Base-by-base conservation (phyloP, 2,888 invertebrate genomes). In the Drosophila eohydei region DNA sequence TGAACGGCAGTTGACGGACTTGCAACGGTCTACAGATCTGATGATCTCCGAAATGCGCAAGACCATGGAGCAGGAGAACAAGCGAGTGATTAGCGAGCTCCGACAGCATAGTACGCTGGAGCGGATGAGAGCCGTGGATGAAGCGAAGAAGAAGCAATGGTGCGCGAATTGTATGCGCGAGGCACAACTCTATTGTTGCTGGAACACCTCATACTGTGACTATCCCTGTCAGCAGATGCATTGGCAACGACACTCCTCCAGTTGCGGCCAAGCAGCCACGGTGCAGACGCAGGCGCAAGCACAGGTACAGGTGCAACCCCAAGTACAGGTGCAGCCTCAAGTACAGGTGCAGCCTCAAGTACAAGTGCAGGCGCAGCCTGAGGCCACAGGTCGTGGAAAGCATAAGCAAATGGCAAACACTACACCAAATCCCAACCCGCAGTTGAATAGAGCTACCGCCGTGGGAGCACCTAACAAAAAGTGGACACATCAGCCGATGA, bases 181-280 rank as follows among this genome's bases (percentile, higher is more conserved):
- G 92, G 97, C 98, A 0, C 95, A 96, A 83, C 97, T 97, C 92
- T 97, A 98, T 93, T 98, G 98, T 91, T 98, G 98, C 91, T 98
- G 98, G 98, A 98, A 98, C 93, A 98, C 98, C 0, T 96, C 97
- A 59, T 98, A 98, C 93, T 98, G 98, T 93, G 96, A 97, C 93
- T 96, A 96, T 91, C 94, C 95, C 2, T 98, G 98, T 88, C 98
- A 98, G 93, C 95, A 96, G 89, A 94, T 95, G 78, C 97, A 98
- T 92, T 98, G 98, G 98, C 93, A 95, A 1, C 93, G 94, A 9
- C 98, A 98, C 92, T 95, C 92, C 3, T 32, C 54, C 55, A 63
- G n/a, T 28, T 80, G 78, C 14, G 65, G 81, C 9, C 78, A 78
- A 28, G 71, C 71, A 14, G 52, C 80, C 34, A 43, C 80, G 7